Evolutionary conservation across 37 sponge, comb jelly and placozoan species (phyloP).

Genomic region (Spongia lamella): DNA sequence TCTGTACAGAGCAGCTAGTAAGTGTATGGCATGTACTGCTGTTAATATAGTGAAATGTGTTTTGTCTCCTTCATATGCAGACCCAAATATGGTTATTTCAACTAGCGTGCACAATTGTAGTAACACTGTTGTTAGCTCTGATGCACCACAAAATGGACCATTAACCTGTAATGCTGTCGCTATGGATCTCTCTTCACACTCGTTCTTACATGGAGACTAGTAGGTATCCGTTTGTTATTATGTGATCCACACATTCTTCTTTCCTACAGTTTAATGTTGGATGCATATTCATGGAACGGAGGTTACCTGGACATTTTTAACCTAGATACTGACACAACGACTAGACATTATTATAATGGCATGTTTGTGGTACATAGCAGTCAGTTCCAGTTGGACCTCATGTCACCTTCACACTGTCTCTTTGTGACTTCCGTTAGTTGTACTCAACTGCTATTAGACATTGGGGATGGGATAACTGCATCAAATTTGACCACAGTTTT

Average conservation of each 20-base stretch:
- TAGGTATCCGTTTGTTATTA: slow-evolving; percentile 16
- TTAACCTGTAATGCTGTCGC: slow-evolving; percentile 8
- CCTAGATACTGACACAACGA: slow-evolving; percentile 40
- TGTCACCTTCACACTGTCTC: slow-evolving; percentile 60
- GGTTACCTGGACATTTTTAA: slow-evolving; percentile 66
- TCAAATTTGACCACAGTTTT: background rate
- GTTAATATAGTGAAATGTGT: background rate
- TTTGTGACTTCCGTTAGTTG: too few species aligned
- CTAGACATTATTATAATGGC: slow-evolving; percentile 61
- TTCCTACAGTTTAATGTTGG: background rate
- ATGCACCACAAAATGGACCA: slow-evolving; percentile 28
- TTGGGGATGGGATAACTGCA: slow-evolving; percentile 4
- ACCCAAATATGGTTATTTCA: slow-evolving; percentile 41
- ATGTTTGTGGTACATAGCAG: slow-evolving; percentile 11
- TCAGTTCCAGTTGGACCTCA: slow-evolving; percentile 52
- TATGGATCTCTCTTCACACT: slow-evolving; percentile 24
- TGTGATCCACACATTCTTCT: background rate
- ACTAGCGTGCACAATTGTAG: slow-evolving; percentile 25
- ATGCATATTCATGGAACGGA: slow-evolving; percentile 35
- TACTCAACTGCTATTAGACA: slow-evolving; percentile 10
- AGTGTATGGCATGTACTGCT: background rate
- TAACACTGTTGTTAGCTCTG: slow-evolving; percentile 9
- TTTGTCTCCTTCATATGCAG: slow-evolving; percentile 19
- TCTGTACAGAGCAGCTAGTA: slow-evolving; percentile 45
- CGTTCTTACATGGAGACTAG: slow-evolving; percentile 78